These are phyloP conservation scores for Odontesthes bonariensis DNA, from an alignment of 2,113 vertebrate genomes.

Conservation along the genomic window DNA sequence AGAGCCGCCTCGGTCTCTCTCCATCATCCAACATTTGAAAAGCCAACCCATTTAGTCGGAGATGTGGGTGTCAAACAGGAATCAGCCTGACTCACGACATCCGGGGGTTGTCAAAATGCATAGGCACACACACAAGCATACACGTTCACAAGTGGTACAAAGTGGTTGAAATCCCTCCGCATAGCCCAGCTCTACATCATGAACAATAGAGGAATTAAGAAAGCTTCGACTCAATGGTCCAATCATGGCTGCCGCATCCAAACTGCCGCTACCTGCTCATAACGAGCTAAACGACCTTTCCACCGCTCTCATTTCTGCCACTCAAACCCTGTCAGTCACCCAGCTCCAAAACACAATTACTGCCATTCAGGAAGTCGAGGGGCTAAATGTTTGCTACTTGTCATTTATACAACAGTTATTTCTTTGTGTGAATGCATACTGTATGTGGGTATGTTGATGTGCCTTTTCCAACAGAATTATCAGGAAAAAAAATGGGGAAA, in stretches of 20 bases:
- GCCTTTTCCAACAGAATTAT: not conserved
- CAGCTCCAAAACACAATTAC: conserved; percentile 60
- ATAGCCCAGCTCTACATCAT: conserved; percentile 20
- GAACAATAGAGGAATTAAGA: conserved; percentile 66
- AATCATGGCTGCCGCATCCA: conserved; percentile 49
- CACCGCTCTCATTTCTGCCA: conserved; percentile 51
- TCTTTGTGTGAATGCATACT: not conserved
- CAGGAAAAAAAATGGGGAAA: no score
- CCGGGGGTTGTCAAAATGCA: conserved; percentile 25
- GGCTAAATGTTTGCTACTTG: conserved; percentile 44
- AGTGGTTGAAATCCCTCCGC: conserved; percentile 42
- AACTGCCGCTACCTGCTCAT: conserved; percentile 49
- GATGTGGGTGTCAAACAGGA: conserved; percentile 57
- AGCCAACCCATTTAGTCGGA: conserved; percentile 60
- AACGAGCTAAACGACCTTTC: conserved; percentile 70
- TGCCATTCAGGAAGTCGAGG: conserved; percentile 56
- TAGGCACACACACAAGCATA: not conserved
- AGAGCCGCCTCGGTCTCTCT: conserved; percentile 53
- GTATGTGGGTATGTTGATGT: not conserved
- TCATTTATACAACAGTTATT: conserved; percentile 36
- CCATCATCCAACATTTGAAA: conserved; percentile 72
- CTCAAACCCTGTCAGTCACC: conserved; percentile 60
- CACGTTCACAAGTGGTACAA: conserved; percentile 1
- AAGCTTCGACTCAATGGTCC: conserved; percentile 49
- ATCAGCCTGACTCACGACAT: conserved; percentile 51